Base-by-base conservation (phyloP, 2,888 invertebrate genomes). In the Callimorpha dominula region DNA sequence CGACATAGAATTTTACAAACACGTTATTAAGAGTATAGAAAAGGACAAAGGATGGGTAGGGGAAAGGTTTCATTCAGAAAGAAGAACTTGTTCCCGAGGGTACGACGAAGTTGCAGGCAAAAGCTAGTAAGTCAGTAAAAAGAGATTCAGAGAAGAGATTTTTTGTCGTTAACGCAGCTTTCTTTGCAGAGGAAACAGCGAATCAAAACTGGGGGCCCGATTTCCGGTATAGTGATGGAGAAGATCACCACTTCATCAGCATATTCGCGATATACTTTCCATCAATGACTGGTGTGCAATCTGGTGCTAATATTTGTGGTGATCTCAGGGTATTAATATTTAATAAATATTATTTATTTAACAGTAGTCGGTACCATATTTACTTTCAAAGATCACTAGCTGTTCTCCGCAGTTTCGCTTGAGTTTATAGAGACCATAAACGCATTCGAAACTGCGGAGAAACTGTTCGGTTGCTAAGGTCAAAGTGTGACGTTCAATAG, bases 221-320 rank as follows among this genome's bases (percentile, higher is more conserved):
- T 83, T 98, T 97, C 88, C 96, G 97, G 54, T 95, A 82, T 79
- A 97, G 97, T 68, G 97, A 98, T 84, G 96, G 96, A 0, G 85
- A 96, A 15, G 90, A 97, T 63, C 98, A 99, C 87, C 96, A 97
- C 81, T 99, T 99, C 94, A 99, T 99, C 95, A 97, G 98, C 81
- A 98, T 99, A 0, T 99, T 99, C 89, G 97, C 99, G 42, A 98
- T 99, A 75, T 99, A 99, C 95, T 99, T 99, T 88, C 99, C 99
- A 0, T 99, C 99, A 4, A 99, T 99, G 4, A 99, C 99, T 15
- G 99, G 99, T n/a, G 98, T 99, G 73, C 98, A 99, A 92, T 99
- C 99, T 0, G 99, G 99, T 1, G 99, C 99, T 0, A 99, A 99
- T 89, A 99, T 99, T 83, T 99, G 99, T n/a, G 99, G 99, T 7